These are phyloP conservation scores for Anthoscopus minutus DNA, from an alignment of 2,113 vertebrate genomes.

Conservation along the genomic window DNA sequence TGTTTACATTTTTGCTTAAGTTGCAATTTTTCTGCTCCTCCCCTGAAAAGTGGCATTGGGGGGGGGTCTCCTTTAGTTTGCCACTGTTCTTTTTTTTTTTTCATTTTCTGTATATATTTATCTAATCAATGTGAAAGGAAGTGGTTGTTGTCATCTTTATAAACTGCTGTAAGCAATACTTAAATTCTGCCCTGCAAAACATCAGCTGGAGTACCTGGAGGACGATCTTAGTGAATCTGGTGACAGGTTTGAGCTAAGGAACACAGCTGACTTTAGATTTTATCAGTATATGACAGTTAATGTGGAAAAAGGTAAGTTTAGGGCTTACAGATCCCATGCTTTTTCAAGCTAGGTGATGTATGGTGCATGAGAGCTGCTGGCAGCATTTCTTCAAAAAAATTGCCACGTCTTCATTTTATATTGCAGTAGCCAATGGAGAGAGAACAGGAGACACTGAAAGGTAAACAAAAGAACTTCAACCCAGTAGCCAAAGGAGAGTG, in stretches of 20 bases:
- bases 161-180: not conserved
- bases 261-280: not conserved
- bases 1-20: not conserved
- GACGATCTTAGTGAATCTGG: not conserved
- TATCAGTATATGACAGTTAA: not conserved
- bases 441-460: not conserved
- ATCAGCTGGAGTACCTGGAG: not conserved
- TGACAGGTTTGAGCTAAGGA: not conserved
- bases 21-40: not conserved
- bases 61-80: not conserved
- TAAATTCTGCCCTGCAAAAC: not conserved
- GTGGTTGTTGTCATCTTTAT: not conserved
- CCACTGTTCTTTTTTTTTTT: not conserved
- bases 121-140: not conserved
- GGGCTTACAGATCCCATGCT: not conserved
- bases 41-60: not conserved
- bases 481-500: not conserved
- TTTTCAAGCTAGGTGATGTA: not conserved
- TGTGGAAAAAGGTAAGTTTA: not conserved
- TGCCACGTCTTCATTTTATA: constrained; percentile 23
- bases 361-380: not conserved
- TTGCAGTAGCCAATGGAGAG: not conserved
- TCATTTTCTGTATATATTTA: not conserved
- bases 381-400: not conserved
- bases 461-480: constrained; percentile 6